Evolutionary conservation across 2,888 invertebrate species (phyloP), one percentile per base, ranked within the genome.

Genomic region (Pseudococcus viburni): DNA sequence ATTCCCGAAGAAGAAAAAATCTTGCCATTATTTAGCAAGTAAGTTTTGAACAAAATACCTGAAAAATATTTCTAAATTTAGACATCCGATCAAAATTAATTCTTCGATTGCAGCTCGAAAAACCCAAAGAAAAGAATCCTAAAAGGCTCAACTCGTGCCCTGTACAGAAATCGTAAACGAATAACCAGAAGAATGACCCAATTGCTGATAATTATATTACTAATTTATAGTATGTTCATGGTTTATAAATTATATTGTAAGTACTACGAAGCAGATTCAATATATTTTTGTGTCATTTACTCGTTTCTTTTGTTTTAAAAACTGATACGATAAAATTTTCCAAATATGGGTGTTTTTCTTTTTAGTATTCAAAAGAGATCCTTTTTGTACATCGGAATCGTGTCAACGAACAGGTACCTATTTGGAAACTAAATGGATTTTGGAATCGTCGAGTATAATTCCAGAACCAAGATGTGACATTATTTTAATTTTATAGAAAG

Each of bases 401-500:
- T 83, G 80, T 22, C 80, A 83, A 19, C 80, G 80, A 83, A 19
- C 80, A 83, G 80, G 80, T 83, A n/a, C n/a, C n/a, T n/a, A 83
- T 46, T n/a, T 80, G 9, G 7, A 42, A 46, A 19, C 7, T 6
- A 11, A 9, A 33, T 15, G 15, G 33, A 73, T 8, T 59, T n/a
- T 7, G n/a, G 59, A 59, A 42, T 3, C 26, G n/a, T 15, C 5
- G 22, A 64, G 11, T 22, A 22, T 7, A 22, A 9, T 64, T 64
- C 19, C 7, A 64, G 22, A 64, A 64, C 22, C 15, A 5, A 33
- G 17, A 4, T 33, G 1, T 33, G 9, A 64, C n/a, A n/a, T 19
- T 0, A 59, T 59, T 19, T 33, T 73, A 15, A 33, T 33, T 33
- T 73, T 73, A 0, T 33, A 89, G 95, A 96, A 9, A 94, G 95